Percentiles rank a stretch among this genome's conserved stretches.
These are phyloP conservation scores for Linnaemya vulpina DNA, from an alignment of 2,888 invertebrate genomes.

Conservation along the genomic window DNA sequence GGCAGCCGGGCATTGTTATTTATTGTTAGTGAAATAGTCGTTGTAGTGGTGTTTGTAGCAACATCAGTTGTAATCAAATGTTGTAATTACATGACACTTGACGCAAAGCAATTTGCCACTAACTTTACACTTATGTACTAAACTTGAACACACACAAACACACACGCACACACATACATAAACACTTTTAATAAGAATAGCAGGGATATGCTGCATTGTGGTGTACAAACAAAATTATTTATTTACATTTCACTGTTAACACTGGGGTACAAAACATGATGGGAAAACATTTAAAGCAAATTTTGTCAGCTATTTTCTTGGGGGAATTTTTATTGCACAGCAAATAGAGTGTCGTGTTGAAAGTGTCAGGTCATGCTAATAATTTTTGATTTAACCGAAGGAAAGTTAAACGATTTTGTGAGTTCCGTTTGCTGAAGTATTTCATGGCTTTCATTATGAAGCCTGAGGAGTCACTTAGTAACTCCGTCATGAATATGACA, in stretches of 20 bases:
- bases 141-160: constrained; percentile 12
- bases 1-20: constrained; percentile 23
- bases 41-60: constrained; percentile 33
- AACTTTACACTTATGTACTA: constrained; percentile 62
- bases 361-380: no score
- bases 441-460: no score
- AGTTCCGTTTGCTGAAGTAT: no score
- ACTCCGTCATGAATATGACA: no score
- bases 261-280: constrained; percentile 5
- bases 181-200: neutral
- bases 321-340: no score
- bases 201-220: neutral
- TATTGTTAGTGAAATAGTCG: constrained; percentile 26
- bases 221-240: constrained; percentile 22
- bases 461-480: no score
- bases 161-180: neutral
- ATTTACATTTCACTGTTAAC: constrained; percentile 13
- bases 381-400: no score
- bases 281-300: neutral
- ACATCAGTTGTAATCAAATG: constrained; percentile 73
- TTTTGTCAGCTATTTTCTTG: neutral
- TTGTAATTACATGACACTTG: constrained; percentile 82
- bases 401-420: no score
- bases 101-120: constrained; percentile 82
- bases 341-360: no score